Evolutionary conservation across 2,888 invertebrate species (phyloP), one percentile per base, ranked within the genome.

Genomic region (Epicampocera succincta): DNA sequence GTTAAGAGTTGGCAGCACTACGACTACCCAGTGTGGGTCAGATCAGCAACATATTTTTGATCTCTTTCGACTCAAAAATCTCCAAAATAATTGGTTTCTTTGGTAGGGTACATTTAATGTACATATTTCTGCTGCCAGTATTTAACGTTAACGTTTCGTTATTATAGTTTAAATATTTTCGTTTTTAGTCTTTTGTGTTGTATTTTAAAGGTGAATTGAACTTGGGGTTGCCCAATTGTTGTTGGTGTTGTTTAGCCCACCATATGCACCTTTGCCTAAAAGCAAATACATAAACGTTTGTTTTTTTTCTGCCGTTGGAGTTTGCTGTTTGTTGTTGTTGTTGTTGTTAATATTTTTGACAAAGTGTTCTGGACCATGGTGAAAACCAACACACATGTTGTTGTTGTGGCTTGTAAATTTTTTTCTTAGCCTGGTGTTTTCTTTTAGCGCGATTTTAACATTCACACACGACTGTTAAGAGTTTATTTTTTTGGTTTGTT

Each of bases 201-300:
- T 33, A 8, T 33, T 33, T 38, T 60, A 69, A 76, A 83, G 83
- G 77, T 84, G 83, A 86, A 87, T 85, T 88, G 89, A 89, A 87
- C 89, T 85, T 87, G 86, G 86, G 88, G 89, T 88, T 88, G 86
- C 84, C 85, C 86, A 80, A 84, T 74, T 84, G 77, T 66, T 80
- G 75, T 80, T 74, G 65, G 29, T 79, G 44, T 69, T 84, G 52
- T 74, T 19, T 65, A 29, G 63, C 60, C 63, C 61, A 74, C 61
- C 69, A 65, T 56, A 69, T 50, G 74, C 56, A 52, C 4, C 52
- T 61, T 54, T 60, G 56, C 52, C 40, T 68, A 33, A 56, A 82
- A 15, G 15, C 48, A 65, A n/a, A n/a, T n/a, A n/a, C 56, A 74
- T 61, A 21, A 33, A 66, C 68, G 40, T 29, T 54, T 33, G 3